Evolutionary conservation across 2,888 invertebrate species (phyloP), one percentile per base, ranked within the genome.

Genomic region (Schizaphis graminum): DNA sequence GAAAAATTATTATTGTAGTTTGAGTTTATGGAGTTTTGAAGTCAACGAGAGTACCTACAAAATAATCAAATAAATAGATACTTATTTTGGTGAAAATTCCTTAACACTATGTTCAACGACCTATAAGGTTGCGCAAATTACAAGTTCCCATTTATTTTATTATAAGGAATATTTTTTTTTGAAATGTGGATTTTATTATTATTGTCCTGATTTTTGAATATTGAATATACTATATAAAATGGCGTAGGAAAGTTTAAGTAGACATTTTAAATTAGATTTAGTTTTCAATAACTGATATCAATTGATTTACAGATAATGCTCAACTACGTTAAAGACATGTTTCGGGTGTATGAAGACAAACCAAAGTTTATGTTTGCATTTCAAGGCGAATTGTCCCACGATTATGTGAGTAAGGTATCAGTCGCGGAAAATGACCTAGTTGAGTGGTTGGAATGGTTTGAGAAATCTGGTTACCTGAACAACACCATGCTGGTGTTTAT

Each of bases 341-440:
- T 96, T 95, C 96, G 96, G 21, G 97, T 97, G 57, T 98, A 98
- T 95, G 96, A 96, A 89, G 96, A 97, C 57, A 96, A 97, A 91
- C 98, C 98, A 0, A 97, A 98, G 95, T 99, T 99, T 96, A 96
- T 97, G 24, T 98, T 99, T 95, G 98, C 98, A 24, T 99, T 99
- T 96, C 98, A 99, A 95, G 97, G 97, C 0, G 98, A 98, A 95
- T 97, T 98, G 44, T 98, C 98, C 0, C 99, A 99, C 95, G 98
- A 98, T 95, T 97, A 98, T 91, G 97, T 98, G 95, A 98, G 98
- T 95, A 96, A 97, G 95, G 97, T 99, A 61, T 97, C 97, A 1
- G 97, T 97, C 0, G 97, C 97, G 0, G 99, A 99, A 95, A 96
- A 97, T 0, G 98, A 98, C 95, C 96, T 98, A 0, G 96, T 96